These are phyloP conservation scores for Diplodus puntazzo DNA, from an alignment of 2,797 vertebrate species.

Conservation along the genomic window DNA sequence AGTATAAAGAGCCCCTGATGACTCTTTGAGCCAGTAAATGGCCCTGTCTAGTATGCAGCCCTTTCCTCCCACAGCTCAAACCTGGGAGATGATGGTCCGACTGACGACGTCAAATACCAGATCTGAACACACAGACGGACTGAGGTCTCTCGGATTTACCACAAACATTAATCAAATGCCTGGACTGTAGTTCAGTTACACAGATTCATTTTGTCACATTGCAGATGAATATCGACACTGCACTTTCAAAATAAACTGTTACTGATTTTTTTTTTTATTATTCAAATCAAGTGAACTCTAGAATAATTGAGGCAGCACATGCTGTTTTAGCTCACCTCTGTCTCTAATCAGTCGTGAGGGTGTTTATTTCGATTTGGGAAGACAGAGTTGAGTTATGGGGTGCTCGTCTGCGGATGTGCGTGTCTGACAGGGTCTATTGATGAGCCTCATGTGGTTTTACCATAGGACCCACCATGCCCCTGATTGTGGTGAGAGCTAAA, in stretches of 20 bases:
- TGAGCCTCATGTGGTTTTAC: constrained; percentile 57
- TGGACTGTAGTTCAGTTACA: not conserved
- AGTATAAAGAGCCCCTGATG: constrained; percentile 45
- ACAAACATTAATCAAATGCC: constrained; percentile 14
- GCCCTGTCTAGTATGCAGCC: constrained; percentile 46
- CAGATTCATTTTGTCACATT: constrained; percentile 7
- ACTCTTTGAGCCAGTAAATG: constrained; percentile 27
- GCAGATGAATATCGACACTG: constrained; percentile 13
- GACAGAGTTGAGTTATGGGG: constrained; percentile 39
- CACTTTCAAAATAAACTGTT: constrained; percentile 29
- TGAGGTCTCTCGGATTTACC: constrained; percentile 33
- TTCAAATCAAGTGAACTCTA: constrained; percentile 3
- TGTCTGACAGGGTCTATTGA: constrained; percentile 6
- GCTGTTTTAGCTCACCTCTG: constrained; percentile 27
- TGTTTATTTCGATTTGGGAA: constrained; percentile 40
- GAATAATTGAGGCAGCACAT: constrained; percentile 46
- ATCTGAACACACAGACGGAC: constrained; percentile 23
- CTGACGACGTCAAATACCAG: constrained; percentile 24
- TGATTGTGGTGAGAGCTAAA: constrained; percentile 42
- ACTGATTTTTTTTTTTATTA: not conserved
- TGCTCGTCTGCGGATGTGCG: not conserved
- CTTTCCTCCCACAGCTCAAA: constrained; percentile 53
- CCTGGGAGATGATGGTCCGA: constrained; percentile 48
- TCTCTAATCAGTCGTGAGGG: constrained; percentile 18
- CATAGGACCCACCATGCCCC: constrained; percentile 42